Percentiles rank a stretch among this genome's conserved stretches.
Conservation (phyloP, 2,888 invertebrate genomes). For the Hecatera dysodea region DNA sequence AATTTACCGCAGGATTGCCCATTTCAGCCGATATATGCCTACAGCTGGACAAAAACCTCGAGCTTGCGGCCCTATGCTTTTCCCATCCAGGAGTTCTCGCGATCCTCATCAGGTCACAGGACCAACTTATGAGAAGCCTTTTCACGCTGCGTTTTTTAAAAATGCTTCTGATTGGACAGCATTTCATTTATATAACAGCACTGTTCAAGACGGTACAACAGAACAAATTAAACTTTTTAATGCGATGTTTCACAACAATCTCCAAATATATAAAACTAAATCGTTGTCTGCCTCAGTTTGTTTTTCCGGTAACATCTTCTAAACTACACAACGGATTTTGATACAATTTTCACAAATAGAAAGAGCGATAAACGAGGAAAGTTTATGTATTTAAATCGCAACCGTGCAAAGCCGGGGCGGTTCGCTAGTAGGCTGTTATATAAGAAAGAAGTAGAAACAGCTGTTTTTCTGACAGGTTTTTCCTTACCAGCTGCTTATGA, state of each 20-base stretch:
- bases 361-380: neutral
- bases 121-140: too few species aligned
- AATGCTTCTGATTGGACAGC: too few species aligned
- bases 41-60: neutral
- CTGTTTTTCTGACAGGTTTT: constrained; percentile 6
- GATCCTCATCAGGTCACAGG: too few species aligned
- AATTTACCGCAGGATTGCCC: neutral
- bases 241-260: neutral
- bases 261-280: constrained; percentile 1
- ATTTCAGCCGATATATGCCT: neutral
- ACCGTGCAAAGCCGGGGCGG: too few species aligned
- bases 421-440: too few species aligned
- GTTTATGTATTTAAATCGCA: too few species aligned
- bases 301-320: neutral
- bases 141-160: too few species aligned
- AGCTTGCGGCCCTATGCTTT: too few species aligned
- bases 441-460: constrained; percentile 5
- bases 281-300: neutral
- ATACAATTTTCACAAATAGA: neutral
- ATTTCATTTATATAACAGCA: neutral
- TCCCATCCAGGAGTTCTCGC: too few species aligned
- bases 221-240: constrained; percentile 5
- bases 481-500: constrained; percentile 11
- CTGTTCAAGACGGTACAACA: neutral
- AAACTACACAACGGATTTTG: neutral